These are phyloP conservation scores for Ophiothrix spiculata DNA, from an alignment of 35 echinoderm and acorn worm species.

Conservation along the genomic window DNA sequence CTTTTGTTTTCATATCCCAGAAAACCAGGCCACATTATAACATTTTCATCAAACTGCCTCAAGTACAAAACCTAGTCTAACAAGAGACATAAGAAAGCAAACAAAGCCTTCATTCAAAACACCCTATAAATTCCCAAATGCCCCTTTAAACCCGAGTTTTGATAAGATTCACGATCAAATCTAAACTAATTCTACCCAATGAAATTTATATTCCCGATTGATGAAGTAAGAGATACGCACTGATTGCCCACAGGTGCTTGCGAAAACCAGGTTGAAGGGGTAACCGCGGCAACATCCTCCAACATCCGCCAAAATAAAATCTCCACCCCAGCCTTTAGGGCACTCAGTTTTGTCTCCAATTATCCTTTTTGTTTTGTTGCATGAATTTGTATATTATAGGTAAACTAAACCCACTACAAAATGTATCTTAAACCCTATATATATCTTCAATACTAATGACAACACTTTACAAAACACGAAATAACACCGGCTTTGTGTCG, in stretches of 20 bases:
- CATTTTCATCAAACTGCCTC: too few relatives aligned
- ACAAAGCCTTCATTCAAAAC: not conserved
- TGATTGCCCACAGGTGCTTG: not conserved
- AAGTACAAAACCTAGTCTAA: too few relatives aligned
- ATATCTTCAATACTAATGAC: conserved; percentile 6
- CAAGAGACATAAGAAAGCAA: too few relatives aligned
- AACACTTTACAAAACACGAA: not conserved
- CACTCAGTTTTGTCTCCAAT: not conserved
- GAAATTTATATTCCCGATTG: conserved; percentile 8
- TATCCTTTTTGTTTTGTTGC: not conserved
- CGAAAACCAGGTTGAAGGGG: conserved; percentile 6
- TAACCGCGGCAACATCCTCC: not conserved
- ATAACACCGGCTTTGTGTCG: not conserved
- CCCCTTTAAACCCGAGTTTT: conserved; percentile 9
- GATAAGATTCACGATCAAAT: conserved; percentile 16
- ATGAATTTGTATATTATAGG: not conserved
- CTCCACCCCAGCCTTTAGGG: not conserved
- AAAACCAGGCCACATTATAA: too few relatives aligned
- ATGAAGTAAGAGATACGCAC: not conserved
- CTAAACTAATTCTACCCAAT: conserved; percentile 9
- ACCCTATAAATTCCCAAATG: conserved; percentile 1
- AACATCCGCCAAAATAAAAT: conserved; percentile 4
- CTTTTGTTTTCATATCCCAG: too few relatives aligned
- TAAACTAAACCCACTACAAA: not conserved
- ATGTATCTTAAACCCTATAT: too few relatives aligned